Conservation (phyloP, 2,113 vertebrate genomes). For the Sporophila hypoxantha region DNA sequence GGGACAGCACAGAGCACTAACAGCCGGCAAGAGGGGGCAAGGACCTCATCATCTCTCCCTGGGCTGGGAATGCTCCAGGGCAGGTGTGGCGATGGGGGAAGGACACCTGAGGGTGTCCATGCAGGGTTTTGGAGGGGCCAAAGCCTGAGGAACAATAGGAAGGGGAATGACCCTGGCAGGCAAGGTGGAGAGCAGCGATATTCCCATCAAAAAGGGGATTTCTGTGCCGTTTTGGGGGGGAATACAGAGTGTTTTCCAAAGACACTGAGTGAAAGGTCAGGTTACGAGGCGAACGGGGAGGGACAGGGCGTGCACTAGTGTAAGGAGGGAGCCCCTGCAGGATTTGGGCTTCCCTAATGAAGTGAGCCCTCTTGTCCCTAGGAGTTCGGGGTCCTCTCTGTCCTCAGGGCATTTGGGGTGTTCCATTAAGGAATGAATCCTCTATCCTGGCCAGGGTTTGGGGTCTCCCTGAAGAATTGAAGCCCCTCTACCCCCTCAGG, state of each 20-base stretch:
- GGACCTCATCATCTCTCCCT: not conserved
- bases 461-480: too few relatives aligned
- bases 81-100: not conserved
- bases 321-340: too few relatives aligned
- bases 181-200: not conserved
- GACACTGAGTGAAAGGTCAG: too few relatives aligned
- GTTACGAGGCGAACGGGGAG: too few relatives aligned
- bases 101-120: not conserved
- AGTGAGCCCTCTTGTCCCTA: too few relatives aligned
- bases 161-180: not conserved
- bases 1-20: not conserved
- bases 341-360: not conserved
- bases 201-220: too few relatives aligned
- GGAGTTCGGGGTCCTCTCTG: too few relatives aligned
- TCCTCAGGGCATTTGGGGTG: too few relatives aligned
- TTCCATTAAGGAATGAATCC: not conserved
- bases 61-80: accelerated
- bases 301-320: too few relatives aligned
- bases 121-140: not conserved
- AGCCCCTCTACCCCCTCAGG: accelerated
- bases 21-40: slow-evolving; percentile 29
- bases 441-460: too few relatives aligned
- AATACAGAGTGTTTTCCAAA: too few relatives aligned
- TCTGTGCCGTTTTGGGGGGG: too few relatives aligned
- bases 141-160: accelerated